Evolutionary conservation across 2,797 vertebrate species (phyloP), one percentile per base, ranked within the genome.

Genomic region (Tokudaia tokunoshimensis): DNA sequence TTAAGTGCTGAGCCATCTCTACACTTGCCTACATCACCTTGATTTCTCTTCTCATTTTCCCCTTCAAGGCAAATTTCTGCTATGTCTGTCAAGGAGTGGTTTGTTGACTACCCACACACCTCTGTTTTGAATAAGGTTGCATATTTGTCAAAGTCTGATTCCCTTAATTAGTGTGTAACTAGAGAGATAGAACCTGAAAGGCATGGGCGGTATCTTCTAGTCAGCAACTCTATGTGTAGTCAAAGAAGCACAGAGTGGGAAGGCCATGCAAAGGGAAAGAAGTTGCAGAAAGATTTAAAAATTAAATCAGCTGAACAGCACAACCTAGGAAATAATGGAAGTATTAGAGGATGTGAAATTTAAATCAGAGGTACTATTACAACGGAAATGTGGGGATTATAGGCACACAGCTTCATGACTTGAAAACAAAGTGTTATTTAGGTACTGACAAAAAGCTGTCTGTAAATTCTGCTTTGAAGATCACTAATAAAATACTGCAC

Each of bases 161-260:
- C 75, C 96, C 80, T 81, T 88, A 88, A 83, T 94, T 87, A 94
- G 70, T 47, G 5, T 67, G 78, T 47, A 89, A 92, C n/a, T 34
- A 37, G 79, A 89, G 89, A 95, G 67, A 11, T 37, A 67, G 63
- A 91, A 82, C n/a, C 50, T 79, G 79, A 82, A 90, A 85, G 61
- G 50, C 74, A n/a, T 55, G 61, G 74, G 34, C 17, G 79, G 6
- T 52, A 78, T 87, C n/a, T 70, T 81, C 24, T 63, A 57, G 72
- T 89, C 80, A 91, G 93, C 79, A 93, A 11, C 94, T 94, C 63
- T 86, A 37, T 34, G 7, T 19, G 17, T 85, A 72, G 41, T 94
- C 44, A 89, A 80, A 95, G 74, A 92, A 82, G 63, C 11, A 31
- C 10, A 26, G 19, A 89, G 37, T 80, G 70, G 61, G 76, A 84